Conservation (phyloP, 2,113 vertebrate species). For the Siniperca knerii region DNA sequence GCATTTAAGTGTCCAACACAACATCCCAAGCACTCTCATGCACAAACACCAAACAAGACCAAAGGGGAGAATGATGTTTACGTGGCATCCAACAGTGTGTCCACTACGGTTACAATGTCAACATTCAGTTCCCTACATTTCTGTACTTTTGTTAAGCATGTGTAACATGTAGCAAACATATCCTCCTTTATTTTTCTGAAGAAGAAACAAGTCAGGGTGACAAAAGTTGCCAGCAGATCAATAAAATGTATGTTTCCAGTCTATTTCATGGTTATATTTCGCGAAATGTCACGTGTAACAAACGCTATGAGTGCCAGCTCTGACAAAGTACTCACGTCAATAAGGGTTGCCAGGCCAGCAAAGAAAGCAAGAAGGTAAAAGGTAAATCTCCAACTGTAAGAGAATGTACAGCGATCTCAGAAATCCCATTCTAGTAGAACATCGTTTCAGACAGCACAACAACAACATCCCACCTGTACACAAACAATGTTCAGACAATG, state of each 20-base stretch:
- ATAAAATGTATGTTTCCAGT: neutral
- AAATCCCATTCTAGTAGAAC: neutral
- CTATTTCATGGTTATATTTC: neutral
- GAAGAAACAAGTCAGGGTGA: neutral
- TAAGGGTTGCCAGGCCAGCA: conserved; percentile 91
- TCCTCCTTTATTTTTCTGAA: neutral
- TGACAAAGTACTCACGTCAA: conserved; percentile 89
- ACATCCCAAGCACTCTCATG: neutral
- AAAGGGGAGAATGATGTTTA: neutral
- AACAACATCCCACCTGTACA: neutral
- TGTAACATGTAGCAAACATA: neutral
- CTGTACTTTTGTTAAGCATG: neutral
- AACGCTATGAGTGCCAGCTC: neutral
- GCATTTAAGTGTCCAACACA: neutral
- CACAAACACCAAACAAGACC: conserved; percentile 11
- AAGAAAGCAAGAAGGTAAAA: conserved; percentile 98
- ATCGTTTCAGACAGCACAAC: conserved; percentile 21
- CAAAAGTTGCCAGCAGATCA: neutral
- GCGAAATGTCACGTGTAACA: neutral
- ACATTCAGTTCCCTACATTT: neutral
- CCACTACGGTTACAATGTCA: neutral
- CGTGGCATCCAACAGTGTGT: neutral
- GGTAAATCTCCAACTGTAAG: conserved; percentile 97
- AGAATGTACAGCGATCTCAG: conserved; percentile 74
- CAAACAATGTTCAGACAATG: neutral